These are phyloP conservation scores for Tipula lateralis DNA, from an alignment of 2,888 invertebrate species.

Conservation along the genomic window DNA sequence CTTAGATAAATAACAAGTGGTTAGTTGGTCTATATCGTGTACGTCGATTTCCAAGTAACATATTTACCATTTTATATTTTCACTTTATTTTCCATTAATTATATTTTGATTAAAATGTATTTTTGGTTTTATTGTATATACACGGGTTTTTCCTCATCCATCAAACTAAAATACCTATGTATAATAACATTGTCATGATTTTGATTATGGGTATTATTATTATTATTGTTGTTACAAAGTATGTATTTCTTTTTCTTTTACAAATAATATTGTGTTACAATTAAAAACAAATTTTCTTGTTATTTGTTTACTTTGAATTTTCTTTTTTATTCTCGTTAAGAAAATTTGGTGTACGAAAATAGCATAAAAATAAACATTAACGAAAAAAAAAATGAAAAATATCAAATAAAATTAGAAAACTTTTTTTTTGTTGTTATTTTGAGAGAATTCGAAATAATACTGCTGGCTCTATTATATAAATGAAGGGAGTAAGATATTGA, in stretches of 20 bases:
- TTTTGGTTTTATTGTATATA: neutral
- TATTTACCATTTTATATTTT: neutral
- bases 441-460: neutral
- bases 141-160: neutral
- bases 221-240: neutral
- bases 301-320: neutral
- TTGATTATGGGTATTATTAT: neutral
- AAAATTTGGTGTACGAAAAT: neutral
- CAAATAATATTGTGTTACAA: slow-evolving; percentile 24
- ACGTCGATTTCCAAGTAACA: neutral
- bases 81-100: neutral
- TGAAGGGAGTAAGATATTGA: neutral
- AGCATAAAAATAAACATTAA: slow-evolving; percentile 21
- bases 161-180: neutral
- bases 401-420: neutral
- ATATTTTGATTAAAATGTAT: neutral
- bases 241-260: neutral
- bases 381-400: neutral
- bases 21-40: neutral
- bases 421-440: neutral
- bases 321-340: neutral
- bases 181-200: slow-evolving; percentile 6
- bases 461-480: neutral
- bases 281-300: slow-evolving; percentile 24
- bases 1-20: neutral